A percentile compares a stretch with the other conserved stretches of the same genome.
Evolutionary conservation across 2,888 invertebrate genomes (phyloP).

Genomic region (Perizoma affinitatum): DNA sequence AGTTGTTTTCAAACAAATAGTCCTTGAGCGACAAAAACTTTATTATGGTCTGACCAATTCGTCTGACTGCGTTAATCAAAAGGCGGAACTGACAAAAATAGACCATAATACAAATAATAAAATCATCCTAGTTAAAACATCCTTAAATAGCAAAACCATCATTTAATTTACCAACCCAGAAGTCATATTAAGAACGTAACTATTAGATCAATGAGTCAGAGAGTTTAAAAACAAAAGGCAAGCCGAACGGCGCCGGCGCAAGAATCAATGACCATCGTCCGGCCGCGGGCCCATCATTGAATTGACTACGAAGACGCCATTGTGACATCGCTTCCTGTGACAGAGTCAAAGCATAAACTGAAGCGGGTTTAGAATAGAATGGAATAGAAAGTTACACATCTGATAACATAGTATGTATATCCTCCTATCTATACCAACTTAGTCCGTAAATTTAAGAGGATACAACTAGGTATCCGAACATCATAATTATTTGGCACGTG

Average conservation of each 20-base stretch:
- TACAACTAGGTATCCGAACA: too few species aligned
- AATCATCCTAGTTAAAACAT: slow-evolving; percentile 22
- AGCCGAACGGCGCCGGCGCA: slow-evolving; percentile 70
- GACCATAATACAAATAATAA: slow-evolving; percentile 17
- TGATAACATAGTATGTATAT: too few species aligned
- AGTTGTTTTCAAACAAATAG: too few species aligned
- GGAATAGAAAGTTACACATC: too few species aligned
- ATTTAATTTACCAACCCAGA: slow-evolving; percentile 18
- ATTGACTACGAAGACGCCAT: slow-evolving; percentile 77
- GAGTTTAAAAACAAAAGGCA: slow-evolving; percentile 55
- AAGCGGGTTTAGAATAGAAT: slow-evolving; percentile 26
- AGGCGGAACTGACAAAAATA: slow-evolving; percentile 21
- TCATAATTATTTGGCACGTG: too few species aligned
- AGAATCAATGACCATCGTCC: slow-evolving; percentile 81
- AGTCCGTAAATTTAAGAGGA: too few species aligned
- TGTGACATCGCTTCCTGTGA: slow-evolving; percentile 76
- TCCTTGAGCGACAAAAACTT: too few species aligned
- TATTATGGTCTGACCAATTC: too few species aligned
- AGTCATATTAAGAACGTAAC: slow-evolving; percentile 11
- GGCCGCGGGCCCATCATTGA: slow-evolving; percentile 71
- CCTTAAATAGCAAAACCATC: slow-evolving; percentile 33
- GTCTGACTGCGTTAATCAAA: not conserved
- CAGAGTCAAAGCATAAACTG: slow-evolving; percentile 45
- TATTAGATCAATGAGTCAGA: slow-evolving; percentile 27
- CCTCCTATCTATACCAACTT: too few species aligned